Base-by-base conservation (phyloP, 1,140 invertebrate species). In the Apis cerana region DNA sequence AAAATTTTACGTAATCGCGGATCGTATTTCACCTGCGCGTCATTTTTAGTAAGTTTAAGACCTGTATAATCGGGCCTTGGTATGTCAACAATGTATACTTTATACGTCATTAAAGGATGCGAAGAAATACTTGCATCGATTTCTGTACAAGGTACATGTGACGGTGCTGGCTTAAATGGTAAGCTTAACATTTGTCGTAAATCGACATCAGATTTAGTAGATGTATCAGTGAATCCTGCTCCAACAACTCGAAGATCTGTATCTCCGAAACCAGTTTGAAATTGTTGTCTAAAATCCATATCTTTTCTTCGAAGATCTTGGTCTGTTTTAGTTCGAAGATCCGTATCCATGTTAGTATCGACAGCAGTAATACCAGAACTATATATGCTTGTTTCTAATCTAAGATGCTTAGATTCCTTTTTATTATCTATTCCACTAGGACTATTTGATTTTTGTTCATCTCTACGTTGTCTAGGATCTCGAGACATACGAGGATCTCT, bases 91-190 rank as follows among this genome's bases (percentile, higher is more conserved):
- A 95, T 91, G 58, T 95, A 91, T 48, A 96, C 94, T 90, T 96
- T 96, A 93, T 97, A 98, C 2, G 92, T 85, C 54, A 97, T 96
- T 1, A 96, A 96, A 0, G 96, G 95, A 93, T 98, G 97, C 70
- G 96, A 96, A 52, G 95, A 96, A 54, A 97, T 95, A 17, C 97
- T 97, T 11, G 97, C 97, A 90, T 98, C 96, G 76, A 98, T 98
- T 94, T 98, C 97, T 1, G 96, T 97, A 54, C 97, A 97, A 4
- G 97, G 97, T 23, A 96, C 95, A 86, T 97, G 97, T 80, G 97
- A 96, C 21, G 96, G 96, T 62, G 96, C 95, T 2, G 97, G 96
- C 91, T 97, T 97, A 85, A 98, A 97, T 2, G 97, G 97, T 75
- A 97, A 89, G 52, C 95, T 95, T 80, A 97, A 90, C 90, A 94